These are phyloP conservation scores for Drosophila pallidifrons DNA, from an alignment of 1,140 invertebrate species.

Conservation along the genomic window DNA sequence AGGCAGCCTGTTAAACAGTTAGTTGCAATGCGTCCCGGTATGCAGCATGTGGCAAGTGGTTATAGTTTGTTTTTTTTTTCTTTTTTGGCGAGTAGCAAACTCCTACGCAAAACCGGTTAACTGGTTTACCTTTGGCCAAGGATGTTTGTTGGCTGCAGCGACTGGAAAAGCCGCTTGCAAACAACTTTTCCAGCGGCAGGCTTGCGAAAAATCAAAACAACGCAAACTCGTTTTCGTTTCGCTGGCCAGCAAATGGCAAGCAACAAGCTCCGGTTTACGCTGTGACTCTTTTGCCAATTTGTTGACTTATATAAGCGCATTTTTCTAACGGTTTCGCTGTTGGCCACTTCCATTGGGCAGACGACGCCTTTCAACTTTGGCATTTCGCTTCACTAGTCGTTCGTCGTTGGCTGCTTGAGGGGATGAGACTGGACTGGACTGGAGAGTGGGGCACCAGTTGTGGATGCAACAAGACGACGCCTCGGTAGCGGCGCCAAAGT, in stretches of 20 bases:
- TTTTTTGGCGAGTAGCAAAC: constrained; percentile 47
- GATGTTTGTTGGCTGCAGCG: constrained; percentile 70
- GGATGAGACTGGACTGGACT: constrained; percentile 38
- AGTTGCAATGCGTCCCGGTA: constrained; percentile 34
- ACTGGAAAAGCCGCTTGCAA: constrained; percentile 63
- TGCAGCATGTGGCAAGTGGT: constrained; percentile 27
- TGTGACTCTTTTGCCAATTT: constrained; percentile 30
- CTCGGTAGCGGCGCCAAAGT: constrained; percentile 43
- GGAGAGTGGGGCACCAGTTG: constrained; percentile 34
- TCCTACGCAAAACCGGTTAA: constrained; percentile 70
- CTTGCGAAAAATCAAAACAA: constrained; percentile 64
- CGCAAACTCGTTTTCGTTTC: constrained; percentile 67
- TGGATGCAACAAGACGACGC: constrained; percentile 13
- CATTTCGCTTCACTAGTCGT: constrained; percentile 48
- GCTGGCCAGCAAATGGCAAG: constrained; percentile 62
- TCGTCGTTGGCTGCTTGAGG: neutral
- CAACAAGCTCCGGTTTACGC: constrained; percentile 33
- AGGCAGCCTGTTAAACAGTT: constrained; percentile 29
- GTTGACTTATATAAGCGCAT: constrained; percentile 71
- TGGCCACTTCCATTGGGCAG: constrained; percentile 19
- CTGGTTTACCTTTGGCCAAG: constrained; percentile 81
- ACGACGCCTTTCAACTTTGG: constrained; percentile 73
- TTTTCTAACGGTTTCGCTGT: constrained; percentile 42
- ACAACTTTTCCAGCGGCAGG: constrained; percentile 63
- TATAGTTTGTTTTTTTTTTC: neutral